Conservation (phyloP, 2,113 vertebrate species). For the Gymnogyps californianus region DNA sequence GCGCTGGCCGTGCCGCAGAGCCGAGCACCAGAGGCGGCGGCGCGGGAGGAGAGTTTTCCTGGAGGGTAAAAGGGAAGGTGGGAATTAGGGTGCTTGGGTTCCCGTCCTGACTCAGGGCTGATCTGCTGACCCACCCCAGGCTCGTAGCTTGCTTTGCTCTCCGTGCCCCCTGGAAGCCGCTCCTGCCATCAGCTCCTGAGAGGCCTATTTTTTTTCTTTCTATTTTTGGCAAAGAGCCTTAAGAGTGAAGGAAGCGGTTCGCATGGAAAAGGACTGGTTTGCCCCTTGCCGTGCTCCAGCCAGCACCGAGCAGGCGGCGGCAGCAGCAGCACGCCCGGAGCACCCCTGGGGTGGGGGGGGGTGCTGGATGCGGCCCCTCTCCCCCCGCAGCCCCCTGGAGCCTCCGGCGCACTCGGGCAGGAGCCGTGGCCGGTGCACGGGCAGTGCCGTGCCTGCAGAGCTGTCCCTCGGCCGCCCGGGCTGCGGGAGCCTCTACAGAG, state of each 20-base stretch:
- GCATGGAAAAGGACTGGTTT: not conserved
- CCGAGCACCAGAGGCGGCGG: not conserved
- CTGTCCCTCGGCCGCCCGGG: rapidly evolving
- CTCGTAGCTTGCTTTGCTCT: not conserved
- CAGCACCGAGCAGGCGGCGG: not conserved
- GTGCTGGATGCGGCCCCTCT: not conserved
- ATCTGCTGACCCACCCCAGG: not conserved
- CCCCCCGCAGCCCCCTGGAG: rapidly evolving
- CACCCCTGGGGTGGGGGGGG: not conserved
- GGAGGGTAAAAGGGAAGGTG: not conserved
- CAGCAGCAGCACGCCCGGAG: not conserved
- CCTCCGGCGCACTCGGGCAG: not conserved
- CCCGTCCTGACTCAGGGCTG: rapidly evolving
- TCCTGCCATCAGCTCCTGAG: not conserved
- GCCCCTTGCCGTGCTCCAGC: not conserved
- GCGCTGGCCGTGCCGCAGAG: not conserved
- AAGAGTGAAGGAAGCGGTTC: not conserved
- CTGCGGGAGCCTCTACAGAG: not conserved
- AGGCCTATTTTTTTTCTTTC: not conserved
- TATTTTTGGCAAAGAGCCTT: not conserved
- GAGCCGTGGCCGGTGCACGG: not conserved
- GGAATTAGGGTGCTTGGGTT: not conserved
- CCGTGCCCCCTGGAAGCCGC: not conserved
- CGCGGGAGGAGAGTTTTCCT: rapidly evolving
- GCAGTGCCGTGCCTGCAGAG: not conserved